Percentiles rank a stretch among this genome's conserved stretches.
These are phyloP conservation scores for Dipodomys ordii DNA, from an alignment of 2,113 vertebrate species.

Conservation along the genomic window DNA sequence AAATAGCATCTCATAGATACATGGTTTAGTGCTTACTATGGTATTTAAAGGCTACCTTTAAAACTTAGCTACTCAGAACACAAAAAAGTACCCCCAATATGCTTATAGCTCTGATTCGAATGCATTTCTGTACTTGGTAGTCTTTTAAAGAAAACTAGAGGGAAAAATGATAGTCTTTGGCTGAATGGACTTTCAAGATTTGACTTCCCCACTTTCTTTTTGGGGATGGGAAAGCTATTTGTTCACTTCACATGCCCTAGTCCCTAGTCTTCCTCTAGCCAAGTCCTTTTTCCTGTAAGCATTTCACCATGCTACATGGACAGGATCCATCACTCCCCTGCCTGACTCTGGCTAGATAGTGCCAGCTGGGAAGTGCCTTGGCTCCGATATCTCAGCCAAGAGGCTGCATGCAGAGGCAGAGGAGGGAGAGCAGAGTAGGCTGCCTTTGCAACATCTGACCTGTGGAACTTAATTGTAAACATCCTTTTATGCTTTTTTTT, in stretches of 20 bases:
- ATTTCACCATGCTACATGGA: neutral
- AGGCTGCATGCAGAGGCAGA: neutral
- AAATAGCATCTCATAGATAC: neutral
- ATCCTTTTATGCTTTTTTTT: neutral
- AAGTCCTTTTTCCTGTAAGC: neutral
- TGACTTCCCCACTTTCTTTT: slow-evolving; percentile 30
- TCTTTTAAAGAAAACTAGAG: slow-evolving; percentile 6
- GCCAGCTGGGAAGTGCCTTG: neutral
- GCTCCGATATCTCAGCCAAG: neutral
- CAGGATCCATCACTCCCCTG: neutral
- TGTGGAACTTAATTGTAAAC: neutral
- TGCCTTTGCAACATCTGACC: neutral
- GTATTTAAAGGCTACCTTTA: neutral
- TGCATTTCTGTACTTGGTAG: neutral
- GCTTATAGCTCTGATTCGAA: neutral
- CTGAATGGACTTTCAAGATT: slow-evolving; percentile 4
- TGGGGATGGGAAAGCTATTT: neutral
- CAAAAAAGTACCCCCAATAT: neutral
- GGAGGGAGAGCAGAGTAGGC: neutral
- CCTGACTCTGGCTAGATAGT: neutral
- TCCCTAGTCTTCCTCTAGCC: slow-evolving; percentile 1
- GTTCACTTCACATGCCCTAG: neutral
- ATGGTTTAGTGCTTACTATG: neutral
- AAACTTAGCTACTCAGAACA: neutral
- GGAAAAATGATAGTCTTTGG: slow-evolving; percentile 21